Percentiles rank a stretch among this genome's conserved stretches.
Evolutionary conservation across 2,113 vertebrate species (phyloP).

Genomic region (Cichladusa arquata): DNA sequence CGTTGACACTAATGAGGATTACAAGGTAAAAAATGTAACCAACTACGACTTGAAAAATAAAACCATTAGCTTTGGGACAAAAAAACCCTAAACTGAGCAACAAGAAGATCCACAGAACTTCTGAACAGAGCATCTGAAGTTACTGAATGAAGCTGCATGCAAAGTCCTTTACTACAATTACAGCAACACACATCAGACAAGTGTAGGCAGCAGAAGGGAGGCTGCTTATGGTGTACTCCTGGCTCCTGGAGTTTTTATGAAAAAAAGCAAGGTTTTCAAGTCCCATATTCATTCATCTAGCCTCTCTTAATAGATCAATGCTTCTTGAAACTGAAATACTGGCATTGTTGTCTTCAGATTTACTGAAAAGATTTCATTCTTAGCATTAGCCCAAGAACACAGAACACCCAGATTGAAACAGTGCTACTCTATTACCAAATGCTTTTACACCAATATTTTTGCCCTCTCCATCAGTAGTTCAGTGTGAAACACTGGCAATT

Average conservation of each 20-base stretch:
- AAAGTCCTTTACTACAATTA: not conserved
- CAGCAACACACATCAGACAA: not conserved
- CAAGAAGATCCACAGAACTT: not conserved
- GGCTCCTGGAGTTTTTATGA: fast-evolving
- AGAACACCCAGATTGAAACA: not conserved
- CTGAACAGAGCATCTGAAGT: not conserved
- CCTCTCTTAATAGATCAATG: not conserved
- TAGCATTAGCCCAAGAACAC: not conserved
- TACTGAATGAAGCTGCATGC: not conserved
- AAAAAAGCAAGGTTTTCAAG: not conserved
- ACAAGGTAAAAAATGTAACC: not conserved
- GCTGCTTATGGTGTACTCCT: not conserved
- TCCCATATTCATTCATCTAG: not conserved
- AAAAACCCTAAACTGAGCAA: not conserved
- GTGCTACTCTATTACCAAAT: not conserved
- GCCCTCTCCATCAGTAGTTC: not conserved
- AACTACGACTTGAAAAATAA: not conserved
- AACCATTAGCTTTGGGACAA: not conserved
- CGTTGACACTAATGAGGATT: not conserved
- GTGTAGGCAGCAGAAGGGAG: fast-evolving
- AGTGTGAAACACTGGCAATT: not conserved
- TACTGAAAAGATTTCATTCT: not conserved
- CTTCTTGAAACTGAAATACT: not conserved
- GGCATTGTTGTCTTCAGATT: not conserved
- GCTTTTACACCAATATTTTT: not conserved